Conservation (phyloP, 2,888 invertebrate species). For the Andrena bicolor region DNA sequence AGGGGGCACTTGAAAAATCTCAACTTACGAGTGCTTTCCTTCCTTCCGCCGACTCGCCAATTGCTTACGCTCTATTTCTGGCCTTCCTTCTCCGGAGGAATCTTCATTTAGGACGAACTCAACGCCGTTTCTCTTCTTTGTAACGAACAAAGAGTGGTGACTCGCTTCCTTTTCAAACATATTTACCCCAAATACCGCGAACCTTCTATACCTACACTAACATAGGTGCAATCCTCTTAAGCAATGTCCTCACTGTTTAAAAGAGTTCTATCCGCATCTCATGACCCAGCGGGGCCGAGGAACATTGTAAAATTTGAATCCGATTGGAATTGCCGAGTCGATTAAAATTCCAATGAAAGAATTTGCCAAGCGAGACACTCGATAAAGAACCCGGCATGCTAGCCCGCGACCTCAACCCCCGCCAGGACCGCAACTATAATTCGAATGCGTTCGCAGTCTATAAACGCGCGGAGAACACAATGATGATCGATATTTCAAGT, state of each 20-base stretch:
- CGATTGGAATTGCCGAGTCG: neutral
- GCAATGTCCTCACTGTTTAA: too few species aligned
- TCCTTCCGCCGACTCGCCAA: slow-evolving; percentile 42
- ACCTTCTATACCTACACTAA: too few species aligned
- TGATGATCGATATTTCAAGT: slow-evolving; percentile 60
- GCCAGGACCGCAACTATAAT: slow-evolving; percentile 34
- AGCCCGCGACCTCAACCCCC: neutral
- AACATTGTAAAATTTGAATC: too few species aligned
- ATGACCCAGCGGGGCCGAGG: too few species aligned
- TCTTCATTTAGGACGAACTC: slow-evolving; percentile 4
- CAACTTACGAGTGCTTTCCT: slow-evolving; percentile 67
- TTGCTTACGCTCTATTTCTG: slow-evolving; percentile 8
- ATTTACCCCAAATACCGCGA: too few species aligned
- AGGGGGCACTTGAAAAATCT: slow-evolving; percentile 80
- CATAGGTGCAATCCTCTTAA: too few species aligned
- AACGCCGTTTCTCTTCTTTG: neutral
- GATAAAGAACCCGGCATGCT: neutral
- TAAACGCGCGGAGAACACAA: slow-evolving; percentile 52
- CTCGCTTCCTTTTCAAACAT: too few species aligned
- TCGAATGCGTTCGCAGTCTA: slow-evolving; percentile 49
- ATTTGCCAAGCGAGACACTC: neutral
- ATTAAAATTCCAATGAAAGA: neutral
- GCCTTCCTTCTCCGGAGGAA: neutral
- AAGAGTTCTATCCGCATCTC: too few species aligned
- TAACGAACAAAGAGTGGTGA: slow-evolving; percentile 3